Evolutionary conservation across 2,113 vertebrate species (phyloP).

Genomic region (Gambusia holbrooki): DNA sequence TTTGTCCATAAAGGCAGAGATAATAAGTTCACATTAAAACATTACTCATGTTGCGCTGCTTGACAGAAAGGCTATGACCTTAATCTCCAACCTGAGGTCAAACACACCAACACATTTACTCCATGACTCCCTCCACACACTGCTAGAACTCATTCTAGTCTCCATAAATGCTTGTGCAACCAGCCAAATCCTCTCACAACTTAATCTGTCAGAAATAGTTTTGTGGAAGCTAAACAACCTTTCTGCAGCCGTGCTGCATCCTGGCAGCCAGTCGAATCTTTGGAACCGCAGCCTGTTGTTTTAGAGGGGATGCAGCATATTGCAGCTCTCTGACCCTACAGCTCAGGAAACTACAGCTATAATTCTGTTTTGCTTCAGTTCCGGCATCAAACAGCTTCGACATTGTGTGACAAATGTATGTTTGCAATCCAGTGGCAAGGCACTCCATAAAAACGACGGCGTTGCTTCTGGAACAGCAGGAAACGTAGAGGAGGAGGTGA

Average conservation of each 20-base stretch:
- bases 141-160: slow-evolving; percentile 55
- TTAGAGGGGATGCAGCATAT: slow-evolving; percentile 39
- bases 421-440: slow-evolving; percentile 10
- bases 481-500: background rate
- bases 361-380: slow-evolving; percentile 17
- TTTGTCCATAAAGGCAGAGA: slow-evolving; percentile 44
- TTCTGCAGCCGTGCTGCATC: slow-evolving; percentile 42
- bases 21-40: slow-evolving; percentile 48
- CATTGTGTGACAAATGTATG: slow-evolving; percentile 12
- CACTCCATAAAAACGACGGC: background rate
- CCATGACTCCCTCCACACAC: background rate
- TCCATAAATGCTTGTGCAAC: slow-evolving; percentile 55
- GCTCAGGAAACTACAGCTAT: background rate
- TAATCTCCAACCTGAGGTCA: slow-evolving; percentile 65
- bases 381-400: background rate
- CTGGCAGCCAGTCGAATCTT: slow-evolving; percentile 39
- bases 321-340: slow-evolving; percentile 13
- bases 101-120: slow-evolving; percentile 17
- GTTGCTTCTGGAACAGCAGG: slow-evolving; percentile 2
- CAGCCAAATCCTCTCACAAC: slow-evolving; percentile 53
- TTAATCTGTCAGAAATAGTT: slow-evolving; percentile 65
- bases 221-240: slow-evolving; percentile 44
- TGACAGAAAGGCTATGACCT: slow-evolving; percentile 56
- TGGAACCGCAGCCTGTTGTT: slow-evolving; percentile 35
- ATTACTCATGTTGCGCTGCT: slow-evolving; percentile 59